Evolutionary conservation across 1,140 invertebrate genomes (phyloP).

Genomic region (Brachionus manjavacas): DNA sequence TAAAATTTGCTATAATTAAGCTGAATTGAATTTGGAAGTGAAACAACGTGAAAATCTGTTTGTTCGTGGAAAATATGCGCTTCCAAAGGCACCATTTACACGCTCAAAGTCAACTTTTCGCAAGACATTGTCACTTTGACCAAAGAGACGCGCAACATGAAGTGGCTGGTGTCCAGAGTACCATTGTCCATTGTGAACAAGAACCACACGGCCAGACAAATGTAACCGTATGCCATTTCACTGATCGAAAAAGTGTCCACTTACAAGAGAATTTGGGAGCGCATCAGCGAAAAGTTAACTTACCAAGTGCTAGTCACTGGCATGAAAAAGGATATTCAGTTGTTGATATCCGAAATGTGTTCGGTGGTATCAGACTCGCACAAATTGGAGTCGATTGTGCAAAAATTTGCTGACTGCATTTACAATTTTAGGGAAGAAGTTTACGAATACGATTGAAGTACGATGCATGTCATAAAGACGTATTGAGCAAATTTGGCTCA

Average conservation of each 20-base stretch:
- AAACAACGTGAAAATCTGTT: too few relatives aligned
- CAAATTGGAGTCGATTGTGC: slow-evolving; percentile 93
- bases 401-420: slow-evolving; percentile 85
- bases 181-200: slow-evolving; percentile 96
- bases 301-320: slow-evolving; percentile 71
- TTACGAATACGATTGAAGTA: slow-evolving; percentile 97
- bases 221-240: slow-evolving; percentile 97
- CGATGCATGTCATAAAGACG: slow-evolving; percentile 99
- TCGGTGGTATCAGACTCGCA: slow-evolving; percentile 95
- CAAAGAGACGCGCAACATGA: slow-evolving; percentile 70
- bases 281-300: slow-evolving; percentile 64
- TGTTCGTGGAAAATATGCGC: slow-evolving; percentile 20
- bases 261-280: slow-evolving; percentile 90
- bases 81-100: slow-evolving; percentile 34
- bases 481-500: slow-evolving; percentile 87
- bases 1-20: too few relatives aligned
- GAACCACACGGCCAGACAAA: slow-evolving; percentile 93
- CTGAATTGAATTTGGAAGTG: too few relatives aligned
- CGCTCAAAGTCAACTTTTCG: slow-evolving; percentile 78
- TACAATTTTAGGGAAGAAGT: slow-evolving; percentile 93
- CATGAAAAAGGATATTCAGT: slow-evolving; percentile 81
- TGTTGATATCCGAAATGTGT: slow-evolving; percentile 81
- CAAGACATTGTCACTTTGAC: slow-evolving; percentile 96
- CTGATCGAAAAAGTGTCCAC: slow-evolving; percentile 93
- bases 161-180: slow-evolving; percentile 67